phyloP scores from a whole-genome alignment of 2,113 vertebrate species.

The Oriolus oriolus region DNA sequence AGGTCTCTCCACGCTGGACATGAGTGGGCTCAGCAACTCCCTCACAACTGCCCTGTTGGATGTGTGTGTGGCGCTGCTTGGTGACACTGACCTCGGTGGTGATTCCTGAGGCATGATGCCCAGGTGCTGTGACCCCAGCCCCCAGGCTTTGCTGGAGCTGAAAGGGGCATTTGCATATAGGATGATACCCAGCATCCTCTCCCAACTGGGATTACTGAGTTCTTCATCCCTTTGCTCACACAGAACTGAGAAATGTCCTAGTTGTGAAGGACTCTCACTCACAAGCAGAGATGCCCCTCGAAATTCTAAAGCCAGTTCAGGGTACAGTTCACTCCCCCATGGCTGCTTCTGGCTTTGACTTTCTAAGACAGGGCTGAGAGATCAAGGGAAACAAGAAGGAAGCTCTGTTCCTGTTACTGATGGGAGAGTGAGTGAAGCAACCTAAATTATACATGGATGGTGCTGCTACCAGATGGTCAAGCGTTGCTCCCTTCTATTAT shows the following conservation, averaged over 20 bases:
- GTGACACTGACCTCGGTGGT: not conserved
- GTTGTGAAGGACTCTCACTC: not conserved
- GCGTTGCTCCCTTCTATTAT: not conserved
- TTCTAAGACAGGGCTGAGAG: not conserved
- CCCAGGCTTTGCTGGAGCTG: not conserved
- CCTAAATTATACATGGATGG: not conserved
- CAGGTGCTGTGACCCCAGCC: not conserved
- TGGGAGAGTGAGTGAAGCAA: not conserved
- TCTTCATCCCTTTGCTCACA: not conserved
- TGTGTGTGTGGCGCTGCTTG: not conserved
- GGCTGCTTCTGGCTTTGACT: not conserved
- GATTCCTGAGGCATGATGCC: not conserved
- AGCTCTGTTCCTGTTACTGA: not conserved
- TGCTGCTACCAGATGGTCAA: not conserved
- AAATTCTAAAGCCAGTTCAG: not conserved
- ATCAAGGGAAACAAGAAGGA: not conserved
- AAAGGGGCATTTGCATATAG: not conserved
- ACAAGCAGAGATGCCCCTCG: not conserved
- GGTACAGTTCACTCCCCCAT: not conserved
- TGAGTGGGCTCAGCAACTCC: not conserved
- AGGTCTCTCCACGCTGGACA: not conserved
- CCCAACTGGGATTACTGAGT: not conserved
- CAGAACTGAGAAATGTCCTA: not conserved
- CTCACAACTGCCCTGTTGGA: fast-evolving
- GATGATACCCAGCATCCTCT: not conserved